Evolutionary conservation across 2,113 vertebrate genomes (phyloP), one percentile per base, ranked within the genome.

Genomic region (Nesospiza acunhae): DNA sequence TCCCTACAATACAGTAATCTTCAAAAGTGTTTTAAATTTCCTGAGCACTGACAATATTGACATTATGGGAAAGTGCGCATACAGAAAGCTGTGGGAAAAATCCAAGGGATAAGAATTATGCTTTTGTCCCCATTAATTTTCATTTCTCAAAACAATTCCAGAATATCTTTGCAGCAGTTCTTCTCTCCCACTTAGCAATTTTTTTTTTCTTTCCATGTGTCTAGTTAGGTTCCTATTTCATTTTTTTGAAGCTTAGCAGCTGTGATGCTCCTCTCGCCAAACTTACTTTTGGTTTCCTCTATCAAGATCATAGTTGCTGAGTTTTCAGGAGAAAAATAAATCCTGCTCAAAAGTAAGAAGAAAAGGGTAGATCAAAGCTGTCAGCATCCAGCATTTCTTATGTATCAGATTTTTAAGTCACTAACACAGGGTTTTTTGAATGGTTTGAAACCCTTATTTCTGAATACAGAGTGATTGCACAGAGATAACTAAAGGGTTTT

Each of bases 1-100:
- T 21, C 7, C 2, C 11, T 77, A 26, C 30, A 63, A 42, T 33
- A 27, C 84, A n/a, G 4, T 59, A 52, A 75, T 67, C n/a, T 75
- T 4, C 6, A 44, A 66, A 22, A 55, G 4, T 44, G 12, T 15
- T 86, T 44, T 37, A 28, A 52, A 60, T 70, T 47, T 89, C 44
- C 53, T 47, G 13, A 59, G 1, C 1, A 0, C 5, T 82, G 30
- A 7, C 3, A 59, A 44, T 19, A n/a, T 7, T 39, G n/a, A 14
- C 3, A 15, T 66, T 30, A 53, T 9, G 5, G 23, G 18, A 50
- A 80, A 6, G 12, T 59, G 5, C 9, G 3, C 9, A 60, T 15
- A 62, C 15, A 14, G 23, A 60, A 64, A 60, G 15, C 3, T 68
- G 35, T 67, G 37, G 44, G 62, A 42, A 23, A 68, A 62, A 78